Conservation (phyloP, 1,140 invertebrate genomes). For the Berghia stephanieae region DNA sequence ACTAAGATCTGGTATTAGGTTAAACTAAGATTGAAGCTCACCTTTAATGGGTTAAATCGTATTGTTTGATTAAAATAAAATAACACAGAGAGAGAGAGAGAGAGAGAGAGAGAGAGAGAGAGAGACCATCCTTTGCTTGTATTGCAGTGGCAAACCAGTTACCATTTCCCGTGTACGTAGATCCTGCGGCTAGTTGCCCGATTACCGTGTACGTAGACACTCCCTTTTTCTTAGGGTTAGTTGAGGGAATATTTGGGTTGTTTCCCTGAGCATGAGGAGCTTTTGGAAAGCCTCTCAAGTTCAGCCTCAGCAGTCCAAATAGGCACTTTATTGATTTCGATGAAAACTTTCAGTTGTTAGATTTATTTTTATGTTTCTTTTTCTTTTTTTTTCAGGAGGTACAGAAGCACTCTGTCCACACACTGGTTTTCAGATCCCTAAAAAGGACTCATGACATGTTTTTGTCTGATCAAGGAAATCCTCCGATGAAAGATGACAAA, state of each 20-base stretch:
- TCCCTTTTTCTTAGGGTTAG: neutral
- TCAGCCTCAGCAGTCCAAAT: neutral
- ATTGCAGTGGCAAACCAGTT: neutral
- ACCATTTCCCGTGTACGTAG: neutral
- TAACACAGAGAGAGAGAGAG: neutral
- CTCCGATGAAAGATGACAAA: conserved; percentile 72
- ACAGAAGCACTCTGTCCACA: conserved; percentile 95
- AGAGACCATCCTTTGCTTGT: neutral
- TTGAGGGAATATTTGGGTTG: neutral
- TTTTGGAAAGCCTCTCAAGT: neutral
- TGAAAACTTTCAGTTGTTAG: neutral
- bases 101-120: neutral
- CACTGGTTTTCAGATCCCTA: conserved; percentile 93
- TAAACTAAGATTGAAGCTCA: too few species aligned
- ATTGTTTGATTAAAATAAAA: neutral
- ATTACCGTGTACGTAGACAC: neutral
- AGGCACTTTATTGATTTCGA: neutral
- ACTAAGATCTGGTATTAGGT: too few species aligned
- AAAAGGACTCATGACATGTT: conserved; percentile 99
- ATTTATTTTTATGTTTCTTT: neutral
- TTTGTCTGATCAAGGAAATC: conserved; percentile 84
- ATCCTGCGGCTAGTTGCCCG: neutral
- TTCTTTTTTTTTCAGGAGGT: conserved; percentile 75
- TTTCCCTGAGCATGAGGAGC: neutral
- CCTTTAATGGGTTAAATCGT: too few species aligned